phyloP scores from a whole-genome alignment of 2,797 vertebrate species.

The Lepus townsendii region DNA sequence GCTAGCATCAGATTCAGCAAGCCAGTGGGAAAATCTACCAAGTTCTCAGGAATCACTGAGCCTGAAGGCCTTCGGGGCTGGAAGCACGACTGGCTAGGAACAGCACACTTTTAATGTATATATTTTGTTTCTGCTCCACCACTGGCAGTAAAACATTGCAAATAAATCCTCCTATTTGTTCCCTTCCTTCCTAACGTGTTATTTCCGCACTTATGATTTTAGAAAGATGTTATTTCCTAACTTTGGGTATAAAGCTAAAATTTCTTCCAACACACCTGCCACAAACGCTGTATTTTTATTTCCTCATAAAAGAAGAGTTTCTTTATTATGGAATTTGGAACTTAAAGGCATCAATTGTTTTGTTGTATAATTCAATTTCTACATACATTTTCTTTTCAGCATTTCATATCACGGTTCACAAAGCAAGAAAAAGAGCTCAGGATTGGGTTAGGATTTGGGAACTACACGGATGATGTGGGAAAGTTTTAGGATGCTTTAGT shows the following conservation, averaged over 20 bases:
- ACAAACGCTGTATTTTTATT: constrained; percentile 64
- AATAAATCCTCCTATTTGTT: constrained; percentile 78
- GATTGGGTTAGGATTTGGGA: background rate
- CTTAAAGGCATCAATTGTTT: constrained; percentile 48
- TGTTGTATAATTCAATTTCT: constrained; percentile 52
- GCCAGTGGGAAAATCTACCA: constrained; percentile 73
- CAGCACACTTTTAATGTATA: constrained; percentile 34
- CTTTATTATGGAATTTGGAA: constrained; percentile 58
- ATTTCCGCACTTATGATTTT: constrained; percentile 74
- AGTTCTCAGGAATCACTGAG: constrained; percentile 32
- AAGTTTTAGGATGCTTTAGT: constrained; percentile 61
- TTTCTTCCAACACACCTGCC: constrained; percentile 59
- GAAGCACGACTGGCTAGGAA: constrained; percentile 21
- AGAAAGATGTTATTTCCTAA: constrained; percentile 80
- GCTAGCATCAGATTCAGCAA: constrained; percentile 72
- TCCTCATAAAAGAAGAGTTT: constrained; percentile 31
- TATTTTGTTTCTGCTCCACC: constrained; percentile 70
- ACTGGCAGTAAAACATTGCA: constrained; percentile 67
- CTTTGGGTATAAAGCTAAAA: constrained; percentile 62
- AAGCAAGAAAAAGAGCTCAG: constrained; percentile 2
- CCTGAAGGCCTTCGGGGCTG: constrained; percentile 19
- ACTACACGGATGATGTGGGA: background rate
- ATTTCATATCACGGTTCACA: constrained; percentile 18
- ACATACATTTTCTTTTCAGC: background rate
- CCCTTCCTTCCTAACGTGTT: constrained; percentile 59